These are phyloP conservation scores for Synergus laeviventris DNA, from an alignment of 2,888 invertebrate species.

Conservation along the genomic window DNA sequence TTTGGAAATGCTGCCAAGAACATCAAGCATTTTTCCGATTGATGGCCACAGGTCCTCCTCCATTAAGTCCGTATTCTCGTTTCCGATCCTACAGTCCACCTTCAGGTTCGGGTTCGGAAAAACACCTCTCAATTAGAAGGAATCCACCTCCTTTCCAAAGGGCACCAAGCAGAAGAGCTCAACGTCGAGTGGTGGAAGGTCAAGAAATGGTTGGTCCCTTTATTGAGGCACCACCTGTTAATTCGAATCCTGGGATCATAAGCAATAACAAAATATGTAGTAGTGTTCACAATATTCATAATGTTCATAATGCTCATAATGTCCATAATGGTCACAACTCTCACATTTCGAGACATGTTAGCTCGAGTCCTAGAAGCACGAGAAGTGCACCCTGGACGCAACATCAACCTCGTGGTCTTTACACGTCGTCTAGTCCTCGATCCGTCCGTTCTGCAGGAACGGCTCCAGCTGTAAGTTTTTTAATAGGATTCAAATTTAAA, in stretches of 20 bases:
- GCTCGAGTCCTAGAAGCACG: constrained; percentile 84
- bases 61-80: constrained; percentile 73
- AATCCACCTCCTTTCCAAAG: constrained; percentile 86
- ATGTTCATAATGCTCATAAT: constrained; percentile 56
- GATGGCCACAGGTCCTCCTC: constrained; percentile 81
- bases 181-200: constrained; percentile 82
- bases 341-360: constrained; percentile 62
- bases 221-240: constrained; percentile 65
- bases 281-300: constrained; percentile 53
- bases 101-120: constrained; percentile 65
- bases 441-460: constrained; percentile 86
- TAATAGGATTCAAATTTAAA: background rate
- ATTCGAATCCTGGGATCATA: constrained; percentile 56
- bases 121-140: constrained; percentile 74
- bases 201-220: constrained; percentile 76
- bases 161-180: constrained; percentile 86
- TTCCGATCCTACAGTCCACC: constrained; percentile 74
- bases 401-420: constrained; percentile 85
- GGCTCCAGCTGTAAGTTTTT: constrained; percentile 70
- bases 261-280: constrained; percentile 58
- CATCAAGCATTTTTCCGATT: constrained; percentile 95
- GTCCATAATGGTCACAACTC: constrained; percentile 19
- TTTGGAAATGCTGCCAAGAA: constrained; percentile 97
- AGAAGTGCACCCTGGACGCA: constrained; percentile 89
- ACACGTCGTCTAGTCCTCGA: constrained; percentile 88